Percentiles rank a stretch among this genome's conserved stretches.
These are phyloP conservation scores for Ormyrus nitidulus DNA, from an alignment of 2,888 invertebrate genomes.

Conservation along the genomic window DNA sequence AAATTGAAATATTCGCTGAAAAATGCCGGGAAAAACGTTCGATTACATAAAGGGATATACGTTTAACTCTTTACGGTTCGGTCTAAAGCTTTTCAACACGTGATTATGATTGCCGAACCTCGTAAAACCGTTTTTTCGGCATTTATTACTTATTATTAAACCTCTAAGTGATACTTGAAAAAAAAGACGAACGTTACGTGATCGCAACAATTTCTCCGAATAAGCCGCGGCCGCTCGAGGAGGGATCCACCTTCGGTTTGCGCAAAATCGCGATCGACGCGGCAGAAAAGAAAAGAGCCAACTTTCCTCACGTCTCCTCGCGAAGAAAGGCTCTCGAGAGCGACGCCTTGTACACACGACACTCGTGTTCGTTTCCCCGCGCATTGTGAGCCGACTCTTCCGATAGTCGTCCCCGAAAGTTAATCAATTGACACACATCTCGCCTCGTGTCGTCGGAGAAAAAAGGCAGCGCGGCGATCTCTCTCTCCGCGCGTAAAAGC, in stretches of 20 bases:
- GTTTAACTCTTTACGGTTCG: conserved; percentile 13
- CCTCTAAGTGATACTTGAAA: conserved; percentile 7
- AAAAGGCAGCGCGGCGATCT: neutral
- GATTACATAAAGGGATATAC: conserved; percentile 27
- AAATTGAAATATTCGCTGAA: conserved; percentile 1
- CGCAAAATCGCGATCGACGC: neutral
- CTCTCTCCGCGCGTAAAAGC: conserved; percentile 11
- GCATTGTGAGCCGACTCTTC: no score
- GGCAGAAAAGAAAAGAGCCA: no score
- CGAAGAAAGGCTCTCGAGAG: no score
- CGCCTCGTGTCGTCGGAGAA: neutral
- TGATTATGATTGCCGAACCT: conserved; percentile 1
- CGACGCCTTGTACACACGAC: neutral
- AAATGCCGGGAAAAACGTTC: neutral
- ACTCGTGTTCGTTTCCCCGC: no score
- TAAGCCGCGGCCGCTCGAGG: neutral
- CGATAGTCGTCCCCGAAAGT: conserved; percentile 9
- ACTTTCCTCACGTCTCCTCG: no score
- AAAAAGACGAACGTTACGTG: conserved; percentile 1
- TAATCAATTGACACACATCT: conserved; percentile 39
- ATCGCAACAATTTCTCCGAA: conserved; percentile 1
- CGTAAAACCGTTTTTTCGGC: conserved; percentile 12
- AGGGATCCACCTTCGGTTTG: neutral
- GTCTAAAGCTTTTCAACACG: neutral
- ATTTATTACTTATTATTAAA: conserved; percentile 28